These are phyloP conservation scores for Beroe ovata DNA, from an alignment of 37 sponge, comb jelly and placozoan genomes.

Conservation along the genomic window DNA sequence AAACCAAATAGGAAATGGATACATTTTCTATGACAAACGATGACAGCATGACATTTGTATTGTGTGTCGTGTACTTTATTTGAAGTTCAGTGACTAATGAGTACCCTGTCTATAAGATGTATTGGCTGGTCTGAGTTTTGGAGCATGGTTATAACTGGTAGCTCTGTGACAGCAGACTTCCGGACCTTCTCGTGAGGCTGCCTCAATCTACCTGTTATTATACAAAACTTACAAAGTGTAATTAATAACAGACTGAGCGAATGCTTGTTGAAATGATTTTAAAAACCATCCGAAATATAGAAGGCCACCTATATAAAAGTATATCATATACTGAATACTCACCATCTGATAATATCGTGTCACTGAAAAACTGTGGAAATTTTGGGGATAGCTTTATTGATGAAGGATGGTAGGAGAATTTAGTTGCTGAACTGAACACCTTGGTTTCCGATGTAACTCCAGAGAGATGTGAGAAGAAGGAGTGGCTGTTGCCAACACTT, in stretches of 20 bases:
- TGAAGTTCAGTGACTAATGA: not conserved
- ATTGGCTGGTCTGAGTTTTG: not conserved
- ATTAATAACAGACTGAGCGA: too few species aligned
- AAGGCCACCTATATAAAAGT: not conserved
- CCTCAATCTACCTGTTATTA: not conserved
- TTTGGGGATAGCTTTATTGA: not conserved
- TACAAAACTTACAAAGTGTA: too few species aligned
- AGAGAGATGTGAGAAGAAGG: conserved; percentile 21
- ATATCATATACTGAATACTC: not conserved
- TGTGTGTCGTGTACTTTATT: not conserved
- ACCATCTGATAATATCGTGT: conserved; percentile 9
- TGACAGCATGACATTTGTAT: too few species aligned
- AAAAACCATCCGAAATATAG: too few species aligned
- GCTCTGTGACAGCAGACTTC: not conserved
- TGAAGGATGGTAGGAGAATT: conserved; percentile 2
- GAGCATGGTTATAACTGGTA: not conserved
- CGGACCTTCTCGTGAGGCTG: not conserved
- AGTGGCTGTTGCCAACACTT: not conserved
- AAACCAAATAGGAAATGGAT: too few species aligned
- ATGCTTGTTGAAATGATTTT: too few species aligned
- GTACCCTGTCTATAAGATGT: not conserved
- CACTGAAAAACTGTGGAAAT: conserved; percentile 20
- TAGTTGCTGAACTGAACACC: conserved; percentile 1
- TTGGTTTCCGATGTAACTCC: not conserved
- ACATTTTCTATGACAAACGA: not conserved